Evolutionary conservation across 2,888 invertebrate species (phyloP).

Genomic region (Orthosia incerta): DNA sequence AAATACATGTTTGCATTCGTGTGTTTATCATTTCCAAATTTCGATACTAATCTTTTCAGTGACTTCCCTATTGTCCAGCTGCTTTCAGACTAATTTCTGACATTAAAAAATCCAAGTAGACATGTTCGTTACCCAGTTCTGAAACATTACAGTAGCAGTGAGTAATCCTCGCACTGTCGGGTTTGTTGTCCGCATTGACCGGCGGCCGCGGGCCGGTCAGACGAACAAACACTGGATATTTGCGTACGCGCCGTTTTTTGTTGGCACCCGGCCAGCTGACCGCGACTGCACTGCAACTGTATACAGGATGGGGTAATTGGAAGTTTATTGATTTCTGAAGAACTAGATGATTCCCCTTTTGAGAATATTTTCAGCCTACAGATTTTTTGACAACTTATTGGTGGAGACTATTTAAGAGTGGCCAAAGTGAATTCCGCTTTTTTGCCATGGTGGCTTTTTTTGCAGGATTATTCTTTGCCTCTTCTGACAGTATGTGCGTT

Average conservation of each 20-base stretch:
- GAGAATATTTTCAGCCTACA: too few relatives aligned
- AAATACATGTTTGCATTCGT: too few relatives aligned
- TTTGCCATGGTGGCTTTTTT: too few relatives aligned
- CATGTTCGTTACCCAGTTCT: constrained; percentile 21
- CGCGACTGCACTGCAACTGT: constrained; percentile 67
- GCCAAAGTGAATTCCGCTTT: too few relatives aligned
- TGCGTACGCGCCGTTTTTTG: constrained; percentile 76
- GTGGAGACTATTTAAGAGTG: too few relatives aligned
- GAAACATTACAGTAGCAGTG: constrained; percentile 61
- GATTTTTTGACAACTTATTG: too few relatives aligned
- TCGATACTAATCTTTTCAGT: too few relatives aligned
- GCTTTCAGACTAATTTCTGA: neutral
- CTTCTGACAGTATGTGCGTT: too few relatives aligned
- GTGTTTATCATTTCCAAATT: too few relatives aligned
- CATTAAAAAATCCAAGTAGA: neutral
- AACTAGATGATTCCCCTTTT: too few relatives aligned
- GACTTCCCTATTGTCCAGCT: too few relatives aligned
- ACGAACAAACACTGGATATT: constrained; percentile 72
- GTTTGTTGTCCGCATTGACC: constrained; percentile 73
- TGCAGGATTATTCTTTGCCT: too few relatives aligned
- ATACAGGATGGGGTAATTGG: constrained; percentile 66
- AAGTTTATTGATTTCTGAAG: constrained; percentile 6
- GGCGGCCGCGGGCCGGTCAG: constrained; percentile 71
- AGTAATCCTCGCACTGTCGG: constrained; percentile 70
- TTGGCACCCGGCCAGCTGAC: constrained; percentile 81